Percentiles rank a stretch among this genome's conserved stretches.
Conservation (phyloP, 2,888 invertebrate genomes). For the Clivina fossor region DNA sequence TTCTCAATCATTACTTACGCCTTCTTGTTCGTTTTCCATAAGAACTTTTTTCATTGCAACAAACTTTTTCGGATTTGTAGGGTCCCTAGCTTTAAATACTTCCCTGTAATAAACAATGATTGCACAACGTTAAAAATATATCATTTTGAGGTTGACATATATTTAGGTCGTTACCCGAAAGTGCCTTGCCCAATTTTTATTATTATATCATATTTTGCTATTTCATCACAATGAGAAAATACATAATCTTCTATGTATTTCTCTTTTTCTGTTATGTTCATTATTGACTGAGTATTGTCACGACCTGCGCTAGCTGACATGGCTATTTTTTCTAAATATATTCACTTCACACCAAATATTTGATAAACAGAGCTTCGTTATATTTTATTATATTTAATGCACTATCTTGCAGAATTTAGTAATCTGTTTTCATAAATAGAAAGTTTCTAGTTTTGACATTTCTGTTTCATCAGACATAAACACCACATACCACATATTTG, state of each 20-base stretch:
- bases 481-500: too few species aligned
- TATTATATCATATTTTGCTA: slow-evolving; percentile 91
- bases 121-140: slow-evolving; percentile 1
- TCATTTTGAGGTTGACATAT: background rate
- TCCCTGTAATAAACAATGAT: slow-evolving; percentile 65
- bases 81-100: slow-evolving; percentile 94
- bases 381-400: too few species aligned
- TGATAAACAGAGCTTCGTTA: too few species aligned
- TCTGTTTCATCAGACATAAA: too few species aligned
- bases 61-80: slow-evolving; percentile 81
- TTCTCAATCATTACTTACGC: slow-evolving; percentile 64
- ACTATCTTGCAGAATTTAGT: too few species aligned
- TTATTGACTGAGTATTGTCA: slow-evolving; percentile 39
- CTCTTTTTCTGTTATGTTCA: slow-evolving; percentile 53
- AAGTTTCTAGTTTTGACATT: too few species aligned
- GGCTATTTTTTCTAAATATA: too few species aligned
- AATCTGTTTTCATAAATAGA: too few species aligned
- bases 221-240: slow-evolving; percentile 88
- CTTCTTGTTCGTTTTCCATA: slow-evolving; percentile 99
- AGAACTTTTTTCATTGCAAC: slow-evolving; percentile 99
- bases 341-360: too few species aligned
- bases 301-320: slow-evolving; percentile 19
- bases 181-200: slow-evolving; percentile 99
- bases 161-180: slow-evolving; percentile 69
- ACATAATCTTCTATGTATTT: slow-evolving; percentile 77